Evolutionary conservation across 2,888 invertebrate species (phyloP).

Genomic region (Platycheirus rosarum): DNA sequence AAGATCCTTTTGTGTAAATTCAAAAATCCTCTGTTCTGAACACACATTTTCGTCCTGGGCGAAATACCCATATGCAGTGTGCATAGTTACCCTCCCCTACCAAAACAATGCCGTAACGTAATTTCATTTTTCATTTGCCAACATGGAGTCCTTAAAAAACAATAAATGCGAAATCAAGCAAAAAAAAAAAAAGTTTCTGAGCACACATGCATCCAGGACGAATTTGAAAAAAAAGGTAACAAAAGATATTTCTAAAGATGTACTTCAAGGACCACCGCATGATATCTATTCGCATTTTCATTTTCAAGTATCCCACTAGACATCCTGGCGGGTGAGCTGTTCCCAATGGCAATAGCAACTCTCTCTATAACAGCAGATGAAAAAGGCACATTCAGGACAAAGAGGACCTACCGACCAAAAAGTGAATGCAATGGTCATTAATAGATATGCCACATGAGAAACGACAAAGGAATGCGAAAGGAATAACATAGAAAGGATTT

Average conservation of each 20-base stretch:
- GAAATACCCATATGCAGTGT: constrained; percentile 8
- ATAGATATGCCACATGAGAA: constrained; percentile 60
- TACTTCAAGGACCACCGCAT: constrained; percentile 60
- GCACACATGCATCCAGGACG: not conserved
- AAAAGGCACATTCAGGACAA: constrained; percentile 33
- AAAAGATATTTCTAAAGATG: constrained; percentile 54
- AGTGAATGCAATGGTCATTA: constrained; percentile 62
- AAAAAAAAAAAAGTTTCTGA: constrained; percentile 14
- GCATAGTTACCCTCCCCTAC: constrained; percentile 13
- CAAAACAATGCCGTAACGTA: constrained; percentile 53
- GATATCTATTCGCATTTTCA: constrained; percentile 57
- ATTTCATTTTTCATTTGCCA: constrained; percentile 55
- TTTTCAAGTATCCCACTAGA: constrained; percentile 64
- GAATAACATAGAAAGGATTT: constrained; percentile 57
- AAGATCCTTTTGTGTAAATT: constrained; percentile 18
- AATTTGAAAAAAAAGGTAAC: constrained; percentile 24
- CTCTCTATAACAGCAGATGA: constrained; percentile 42
- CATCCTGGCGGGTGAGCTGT: constrained; percentile 61
- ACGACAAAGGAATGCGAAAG: constrained; percentile 53
- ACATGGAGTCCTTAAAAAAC: constrained; percentile 40
- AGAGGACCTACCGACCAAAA: constrained; percentile 12
- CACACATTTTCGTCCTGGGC: constrained; percentile 16
- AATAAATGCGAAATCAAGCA: constrained; percentile 50
- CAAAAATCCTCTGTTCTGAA: constrained; percentile 8
- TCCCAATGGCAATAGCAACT: too few species aligned